Evolutionary conservation across 2,888 invertebrate genomes (phyloP).

Genomic region (Cyclophora albipunctata): DNA sequence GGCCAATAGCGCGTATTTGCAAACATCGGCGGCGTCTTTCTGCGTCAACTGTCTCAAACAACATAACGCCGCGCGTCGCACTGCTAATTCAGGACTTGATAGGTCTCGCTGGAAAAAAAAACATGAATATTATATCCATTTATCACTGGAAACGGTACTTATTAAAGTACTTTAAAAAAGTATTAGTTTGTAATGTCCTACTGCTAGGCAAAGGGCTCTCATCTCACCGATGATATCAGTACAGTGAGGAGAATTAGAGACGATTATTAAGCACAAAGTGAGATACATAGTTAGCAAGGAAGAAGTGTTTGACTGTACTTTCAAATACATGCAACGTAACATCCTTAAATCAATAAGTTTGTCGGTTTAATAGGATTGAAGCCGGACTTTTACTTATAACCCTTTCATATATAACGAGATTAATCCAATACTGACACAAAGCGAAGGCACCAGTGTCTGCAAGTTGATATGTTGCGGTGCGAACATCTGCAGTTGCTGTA

Average conservation of each 20-base stretch:
- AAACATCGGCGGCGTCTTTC: conserved; percentile 96
- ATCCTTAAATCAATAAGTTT: not conserved
- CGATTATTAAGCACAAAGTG: not conserved
- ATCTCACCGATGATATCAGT: too few species aligned
- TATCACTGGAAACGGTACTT: too few species aligned
- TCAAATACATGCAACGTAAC: not conserved
- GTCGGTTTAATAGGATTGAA: not conserved
- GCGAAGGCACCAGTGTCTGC: conserved; percentile 91
- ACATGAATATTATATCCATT: too few species aligned
- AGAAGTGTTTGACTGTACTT: not conserved
- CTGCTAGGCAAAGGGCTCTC: too few species aligned
- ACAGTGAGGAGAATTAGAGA: too few species aligned
- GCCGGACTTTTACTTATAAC: not conserved
- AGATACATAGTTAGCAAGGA: not conserved
- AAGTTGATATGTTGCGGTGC: conserved; percentile 96
- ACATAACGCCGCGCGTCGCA: conserved; percentile 95
- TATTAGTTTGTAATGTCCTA: too few species aligned
- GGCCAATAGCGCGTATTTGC: conserved; percentile 86
- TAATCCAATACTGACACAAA: conserved; percentile 82
- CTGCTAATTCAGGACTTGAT: conserved; percentile 90
- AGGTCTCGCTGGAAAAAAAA: conserved; percentile 80
- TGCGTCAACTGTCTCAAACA: conserved; percentile 97
- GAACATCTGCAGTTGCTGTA: conserved; percentile 98
- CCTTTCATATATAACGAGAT: too few species aligned
- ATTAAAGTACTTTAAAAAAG: too few species aligned